These are phyloP conservation scores for Drosophila siamana DNA, from an alignment of 2,888 invertebrate genomes.

Conservation along the genomic window DNA sequence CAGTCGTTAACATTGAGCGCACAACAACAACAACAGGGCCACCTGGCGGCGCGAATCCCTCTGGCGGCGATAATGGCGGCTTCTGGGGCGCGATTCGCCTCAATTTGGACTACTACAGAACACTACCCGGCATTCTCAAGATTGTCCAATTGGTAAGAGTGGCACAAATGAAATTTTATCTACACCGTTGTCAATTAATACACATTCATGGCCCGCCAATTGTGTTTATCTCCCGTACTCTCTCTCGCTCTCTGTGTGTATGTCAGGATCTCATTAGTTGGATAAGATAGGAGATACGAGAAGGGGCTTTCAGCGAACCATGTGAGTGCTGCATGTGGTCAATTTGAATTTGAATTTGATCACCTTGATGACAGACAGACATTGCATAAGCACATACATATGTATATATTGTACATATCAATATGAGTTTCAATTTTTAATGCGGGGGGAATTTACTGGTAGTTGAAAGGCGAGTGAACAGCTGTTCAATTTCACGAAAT, in stretches of 20 bases:
- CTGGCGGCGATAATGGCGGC: slow-evolving; percentile 82
- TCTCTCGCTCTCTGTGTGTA: slow-evolving; percentile 14
- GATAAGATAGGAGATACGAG: slow-evolving; percentile 59
- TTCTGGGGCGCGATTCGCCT: slow-evolving; percentile 90
- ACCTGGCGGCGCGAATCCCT: slow-evolving; percentile 69
- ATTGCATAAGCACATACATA: slow-evolving; percentile 10
- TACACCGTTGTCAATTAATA: slow-evolving; percentile 51
- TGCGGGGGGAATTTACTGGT: background rate
- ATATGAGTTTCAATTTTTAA: slow-evolving; percentile 6
- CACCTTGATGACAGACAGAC: slow-evolving; percentile 13
- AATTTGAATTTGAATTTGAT: slow-evolving; percentile 22
- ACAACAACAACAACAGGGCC: slow-evolving; percentile 86
- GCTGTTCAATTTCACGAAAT: slow-evolving; percentile 46
- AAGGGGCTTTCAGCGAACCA: slow-evolving; percentile 23
- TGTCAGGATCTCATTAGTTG: slow-evolving; percentile 65
- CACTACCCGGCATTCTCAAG: slow-evolving; percentile 93
- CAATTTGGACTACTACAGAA: slow-evolving; percentile 92
- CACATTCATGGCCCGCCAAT: slow-evolving; percentile 31
- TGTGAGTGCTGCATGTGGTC: slow-evolving; percentile 45
- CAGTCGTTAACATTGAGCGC: slow-evolving; percentile 92
- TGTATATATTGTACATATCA: background rate
- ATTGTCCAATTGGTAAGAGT: slow-evolving; percentile 90
- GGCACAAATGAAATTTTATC: slow-evolving; percentile 44
- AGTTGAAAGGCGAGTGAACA: slow-evolving; percentile 16
- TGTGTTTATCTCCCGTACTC: background rate